These are phyloP conservation scores for Apteryx owenii DNA, from an alignment of 2,113 vertebrate genomes.

Conservation along the genomic window DNA sequence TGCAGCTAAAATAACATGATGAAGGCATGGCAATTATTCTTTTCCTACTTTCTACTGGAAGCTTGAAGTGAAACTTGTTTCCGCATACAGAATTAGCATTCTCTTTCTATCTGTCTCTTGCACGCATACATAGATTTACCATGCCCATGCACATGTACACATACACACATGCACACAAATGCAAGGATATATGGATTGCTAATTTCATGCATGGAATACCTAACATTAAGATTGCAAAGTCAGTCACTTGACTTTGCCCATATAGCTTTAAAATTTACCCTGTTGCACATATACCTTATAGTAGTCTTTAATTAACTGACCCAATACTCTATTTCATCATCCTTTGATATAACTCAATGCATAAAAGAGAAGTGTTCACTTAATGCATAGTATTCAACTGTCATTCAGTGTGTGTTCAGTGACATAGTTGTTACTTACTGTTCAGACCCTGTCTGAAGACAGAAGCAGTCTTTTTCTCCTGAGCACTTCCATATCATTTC, in stretches of 20 bases:
- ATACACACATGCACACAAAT: neutral
- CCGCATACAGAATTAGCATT: neutral
- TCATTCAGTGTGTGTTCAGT: neutral
- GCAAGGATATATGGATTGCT: neutral
- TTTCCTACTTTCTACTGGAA: neutral
- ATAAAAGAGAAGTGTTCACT: neutral
- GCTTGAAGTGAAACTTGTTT: neutral
- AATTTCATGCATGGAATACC: neutral
- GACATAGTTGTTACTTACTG: fast-evolving
- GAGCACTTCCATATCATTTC: neutral
- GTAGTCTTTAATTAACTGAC: neutral
- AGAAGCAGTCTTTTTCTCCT: neutral
- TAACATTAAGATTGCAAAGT: neutral
- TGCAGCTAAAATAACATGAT: neutral
- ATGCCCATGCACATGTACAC: neutral
- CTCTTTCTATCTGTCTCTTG: neutral
- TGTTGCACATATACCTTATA: neutral
- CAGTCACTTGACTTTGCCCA: neutral
- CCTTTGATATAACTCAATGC: neutral
- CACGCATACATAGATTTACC: neutral
- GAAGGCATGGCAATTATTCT: neutral
- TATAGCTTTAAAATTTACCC: neutral
- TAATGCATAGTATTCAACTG: neutral
- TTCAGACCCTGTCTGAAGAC: neutral
- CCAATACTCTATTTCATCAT: neutral